These are phyloP conservation scores for Rhinoptilus africanus DNA, from an alignment of 2,113 vertebrate species.

Conservation along the genomic window DNA sequence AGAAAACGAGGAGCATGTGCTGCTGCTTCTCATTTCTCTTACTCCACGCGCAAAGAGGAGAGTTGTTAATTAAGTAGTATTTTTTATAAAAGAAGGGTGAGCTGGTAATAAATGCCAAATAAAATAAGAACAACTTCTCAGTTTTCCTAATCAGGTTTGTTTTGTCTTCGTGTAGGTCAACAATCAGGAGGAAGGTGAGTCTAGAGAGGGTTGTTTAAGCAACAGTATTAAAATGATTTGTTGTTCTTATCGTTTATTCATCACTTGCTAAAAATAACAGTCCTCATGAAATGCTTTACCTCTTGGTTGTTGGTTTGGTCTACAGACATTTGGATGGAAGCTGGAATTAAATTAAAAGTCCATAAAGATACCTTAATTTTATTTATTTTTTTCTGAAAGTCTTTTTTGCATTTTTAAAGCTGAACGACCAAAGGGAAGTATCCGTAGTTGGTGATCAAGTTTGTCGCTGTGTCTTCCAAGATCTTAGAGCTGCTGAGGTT, in stretches of 20 bases:
- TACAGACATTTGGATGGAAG: background rate
- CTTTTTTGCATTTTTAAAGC: background rate
- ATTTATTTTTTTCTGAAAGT: background rate
- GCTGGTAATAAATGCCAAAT: background rate
- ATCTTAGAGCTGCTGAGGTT: background rate
- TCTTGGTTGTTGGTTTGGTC: background rate
- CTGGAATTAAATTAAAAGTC: background rate
- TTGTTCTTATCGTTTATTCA: background rate
- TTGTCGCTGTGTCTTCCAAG: background rate
- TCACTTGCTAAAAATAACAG: background rate
- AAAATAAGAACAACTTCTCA: accelerated
- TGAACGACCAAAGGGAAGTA: background rate
- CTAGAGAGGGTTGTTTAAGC: background rate
- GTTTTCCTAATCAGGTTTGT: background rate
- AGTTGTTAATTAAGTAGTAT: background rate
- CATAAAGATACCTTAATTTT: background rate
- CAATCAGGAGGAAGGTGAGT: background rate
- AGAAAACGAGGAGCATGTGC: background rate
- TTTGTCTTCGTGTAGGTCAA: background rate
- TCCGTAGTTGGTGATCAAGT: background rate
- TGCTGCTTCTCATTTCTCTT: background rate
- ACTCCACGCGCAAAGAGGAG: background rate
- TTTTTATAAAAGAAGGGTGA: background rate
- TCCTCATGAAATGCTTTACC: background rate
- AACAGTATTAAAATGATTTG: background rate